A percentile compares a stretch with the other conserved stretches of the same genome.
phyloP scores from a whole-genome alignment of 92 coral and sea anemone genomes.

The Zoanthus solanderi region DNA sequence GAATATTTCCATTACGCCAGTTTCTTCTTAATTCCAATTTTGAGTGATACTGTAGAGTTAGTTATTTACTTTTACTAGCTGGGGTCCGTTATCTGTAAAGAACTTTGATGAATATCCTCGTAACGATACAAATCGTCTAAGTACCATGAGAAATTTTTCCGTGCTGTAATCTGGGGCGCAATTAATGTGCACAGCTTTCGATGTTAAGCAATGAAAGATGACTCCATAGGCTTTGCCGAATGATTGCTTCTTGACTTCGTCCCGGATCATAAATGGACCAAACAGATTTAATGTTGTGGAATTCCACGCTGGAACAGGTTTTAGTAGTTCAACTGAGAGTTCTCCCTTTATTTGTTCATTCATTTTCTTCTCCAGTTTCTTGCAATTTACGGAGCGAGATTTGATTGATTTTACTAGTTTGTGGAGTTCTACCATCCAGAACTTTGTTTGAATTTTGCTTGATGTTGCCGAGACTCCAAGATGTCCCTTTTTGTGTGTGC shows the following conservation, averaged over 20 bases:
- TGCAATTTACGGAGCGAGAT: slow-evolving; percentile 62
- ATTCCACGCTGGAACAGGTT: slow-evolving; percentile 46
- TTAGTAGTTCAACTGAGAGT: slow-evolving; percentile 63
- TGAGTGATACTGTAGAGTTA: slow-evolving; percentile 50
- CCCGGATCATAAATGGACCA: slow-evolving; percentile 49
- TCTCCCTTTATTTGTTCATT: slow-evolving; percentile 60
- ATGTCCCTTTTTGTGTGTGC: slow-evolving; percentile 54
- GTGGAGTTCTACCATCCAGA: slow-evolving; percentile 61
- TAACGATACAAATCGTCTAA: slow-evolving; percentile 64
- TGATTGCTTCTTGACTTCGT: slow-evolving; percentile 46
- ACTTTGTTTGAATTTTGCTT: slow-evolving; percentile 61
- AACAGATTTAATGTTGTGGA: slow-evolving; percentile 1
- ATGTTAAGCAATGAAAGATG: slow-evolving; percentile 47
- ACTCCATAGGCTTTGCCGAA: slow-evolving; percentile 53
- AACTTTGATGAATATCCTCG: slow-evolving; percentile 59
- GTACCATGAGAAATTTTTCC: not conserved
- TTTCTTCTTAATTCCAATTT: slow-evolving; percentile 44
- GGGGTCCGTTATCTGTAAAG: slow-evolving; percentile 58
- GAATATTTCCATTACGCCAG: slow-evolving; percentile 54
- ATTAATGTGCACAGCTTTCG: slow-evolving; percentile 56
- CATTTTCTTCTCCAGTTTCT: slow-evolving; percentile 46
- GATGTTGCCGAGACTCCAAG: slow-evolving; percentile 59
- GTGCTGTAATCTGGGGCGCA: not conserved
- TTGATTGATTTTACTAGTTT: slow-evolving; percentile 55
- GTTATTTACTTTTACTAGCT: slow-evolving; percentile 55